Evolutionary conservation across 2,888 invertebrate genomes (phyloP).

Genomic region (Allacma fusca): DNA sequence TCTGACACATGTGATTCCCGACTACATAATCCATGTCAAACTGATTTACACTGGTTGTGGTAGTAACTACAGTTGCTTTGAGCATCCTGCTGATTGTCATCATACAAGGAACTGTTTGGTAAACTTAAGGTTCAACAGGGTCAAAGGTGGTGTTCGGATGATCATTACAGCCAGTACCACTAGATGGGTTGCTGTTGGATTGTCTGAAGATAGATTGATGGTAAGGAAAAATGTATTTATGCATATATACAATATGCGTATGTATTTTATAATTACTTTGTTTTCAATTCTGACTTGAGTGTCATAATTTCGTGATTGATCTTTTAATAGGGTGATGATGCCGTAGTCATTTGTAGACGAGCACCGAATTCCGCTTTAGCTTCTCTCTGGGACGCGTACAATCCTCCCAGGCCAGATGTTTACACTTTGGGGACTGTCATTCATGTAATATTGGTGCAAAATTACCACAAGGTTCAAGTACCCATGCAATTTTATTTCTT

Average conservation of each 20-base stretch:
- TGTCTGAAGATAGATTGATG: neutral
- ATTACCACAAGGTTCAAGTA: too few relatives aligned
- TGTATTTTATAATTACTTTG: too few relatives aligned
- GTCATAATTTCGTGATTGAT: neutral
- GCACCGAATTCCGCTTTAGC: neutral
- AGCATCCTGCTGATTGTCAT: neutral
- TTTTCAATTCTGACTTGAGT: too few relatives aligned
- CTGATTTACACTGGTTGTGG: neutral
- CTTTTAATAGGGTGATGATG: constrained; percentile 10
- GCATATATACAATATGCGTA: too few relatives aligned
- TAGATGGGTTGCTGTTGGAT: neutral
- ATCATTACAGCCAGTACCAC: neutral
- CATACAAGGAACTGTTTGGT: neutral
- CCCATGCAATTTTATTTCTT: too few relatives aligned
- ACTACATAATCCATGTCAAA: neutral
- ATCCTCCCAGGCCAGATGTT: neutral
- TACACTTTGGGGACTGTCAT: neutral
- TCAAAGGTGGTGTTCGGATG: neutral
- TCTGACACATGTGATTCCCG: neutral
- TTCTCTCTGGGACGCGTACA: neutral
- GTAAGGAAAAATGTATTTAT: neutral
- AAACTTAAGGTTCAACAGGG: neutral
- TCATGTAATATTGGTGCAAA: neutral
- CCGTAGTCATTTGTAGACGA: constrained; percentile 16
- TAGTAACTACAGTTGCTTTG: neutral